Percentiles rank a stretch among this genome's conserved stretches.
phyloP scores from a whole-genome alignment of 2,888 invertebrate genomes.

The Mesorhabditis spiculigera region DNA sequence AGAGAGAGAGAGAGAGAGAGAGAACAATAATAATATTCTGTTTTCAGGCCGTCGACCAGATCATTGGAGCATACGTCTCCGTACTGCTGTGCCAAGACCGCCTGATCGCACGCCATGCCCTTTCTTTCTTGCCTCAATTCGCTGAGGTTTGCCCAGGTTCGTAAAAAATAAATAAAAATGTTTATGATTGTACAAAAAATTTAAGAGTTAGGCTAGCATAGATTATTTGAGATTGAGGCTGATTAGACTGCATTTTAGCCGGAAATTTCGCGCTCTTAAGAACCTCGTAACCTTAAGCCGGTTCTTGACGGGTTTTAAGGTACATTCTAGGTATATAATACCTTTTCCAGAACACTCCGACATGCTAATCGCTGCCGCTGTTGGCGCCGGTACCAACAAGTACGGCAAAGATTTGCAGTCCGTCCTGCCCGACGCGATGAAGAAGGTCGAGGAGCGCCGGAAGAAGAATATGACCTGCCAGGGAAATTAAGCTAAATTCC shows the following conservation, averaged over 20 bases:
- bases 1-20: no score
- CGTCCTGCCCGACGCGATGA: neutral
- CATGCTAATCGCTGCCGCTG: neutral
- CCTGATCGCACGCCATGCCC: conserved; percentile 3
- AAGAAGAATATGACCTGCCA: neutral
- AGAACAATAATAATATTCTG: neutral
- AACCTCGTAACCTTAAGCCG: neutral
- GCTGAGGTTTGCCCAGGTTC: conserved; percentile 2
- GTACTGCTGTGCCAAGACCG: neutral
- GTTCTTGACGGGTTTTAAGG: neutral
- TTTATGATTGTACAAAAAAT: neutral
- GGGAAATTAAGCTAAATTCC: neutral
- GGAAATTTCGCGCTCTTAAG: neutral
- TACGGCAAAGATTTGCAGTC: neutral
- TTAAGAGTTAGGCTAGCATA: neutral
- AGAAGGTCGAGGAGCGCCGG: conserved; percentile 1
- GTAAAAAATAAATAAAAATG: neutral
- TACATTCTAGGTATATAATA: neutral
- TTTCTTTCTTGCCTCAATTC: neutral
- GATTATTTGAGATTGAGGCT: neutral
- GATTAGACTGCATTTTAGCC: neutral
- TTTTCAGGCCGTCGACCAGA: conserved; percentile 1
- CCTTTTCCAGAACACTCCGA: conserved; percentile 1
- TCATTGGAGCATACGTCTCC: neutral
- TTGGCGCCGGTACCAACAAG: neutral